Evolutionary conservation across 2,888 invertebrate species (phyloP).

Genomic region (Callyntrura guangdongensis): DNA sequence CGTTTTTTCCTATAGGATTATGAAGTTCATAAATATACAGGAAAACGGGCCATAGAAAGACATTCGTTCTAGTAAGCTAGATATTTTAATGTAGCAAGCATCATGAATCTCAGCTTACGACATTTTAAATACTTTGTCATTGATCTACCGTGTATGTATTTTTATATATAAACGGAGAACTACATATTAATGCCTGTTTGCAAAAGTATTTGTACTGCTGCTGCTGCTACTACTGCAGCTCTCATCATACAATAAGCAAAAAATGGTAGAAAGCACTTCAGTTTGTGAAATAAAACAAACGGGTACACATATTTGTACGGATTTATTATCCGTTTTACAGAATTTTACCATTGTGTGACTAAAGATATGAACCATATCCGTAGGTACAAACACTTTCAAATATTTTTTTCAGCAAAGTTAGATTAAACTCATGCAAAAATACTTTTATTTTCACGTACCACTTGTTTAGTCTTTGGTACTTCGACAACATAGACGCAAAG

Average conservation of each 20-base stretch:
- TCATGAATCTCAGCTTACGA: conserved; percentile 55
- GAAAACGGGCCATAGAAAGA: neutral
- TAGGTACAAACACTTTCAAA: conserved; percentile 18
- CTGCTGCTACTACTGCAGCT: neutral
- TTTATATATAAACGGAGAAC: conserved; percentile 39
- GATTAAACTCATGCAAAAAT: conserved; percentile 47
- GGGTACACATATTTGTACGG: conserved; percentile 42
- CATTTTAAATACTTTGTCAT: conserved; percentile 62
- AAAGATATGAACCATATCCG: conserved; percentile 55
- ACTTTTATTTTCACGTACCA: conserved; percentile 51
- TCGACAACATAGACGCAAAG: neutral
- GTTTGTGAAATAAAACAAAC: conserved; percentile 45
- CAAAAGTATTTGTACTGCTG: neutral
- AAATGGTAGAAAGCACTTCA: conserved; percentile 37
- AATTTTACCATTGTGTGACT: conserved; percentile 21
- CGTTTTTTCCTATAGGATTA: conserved; percentile 40
- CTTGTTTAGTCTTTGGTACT: conserved; percentile 4
- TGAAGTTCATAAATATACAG: conserved; percentile 60
- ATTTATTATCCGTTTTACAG: conserved; percentile 8
- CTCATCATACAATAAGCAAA: conserved; percentile 1
- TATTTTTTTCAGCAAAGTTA: neutral
- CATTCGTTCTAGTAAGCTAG: conserved; percentile 55
- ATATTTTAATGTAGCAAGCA: conserved; percentile 62
- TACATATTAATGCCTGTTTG: too few relatives aligned
- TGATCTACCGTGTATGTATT: conserved; percentile 41